Conservation (phyloP, 2,888 invertebrate genomes). For the Noctua janthe region DNA sequence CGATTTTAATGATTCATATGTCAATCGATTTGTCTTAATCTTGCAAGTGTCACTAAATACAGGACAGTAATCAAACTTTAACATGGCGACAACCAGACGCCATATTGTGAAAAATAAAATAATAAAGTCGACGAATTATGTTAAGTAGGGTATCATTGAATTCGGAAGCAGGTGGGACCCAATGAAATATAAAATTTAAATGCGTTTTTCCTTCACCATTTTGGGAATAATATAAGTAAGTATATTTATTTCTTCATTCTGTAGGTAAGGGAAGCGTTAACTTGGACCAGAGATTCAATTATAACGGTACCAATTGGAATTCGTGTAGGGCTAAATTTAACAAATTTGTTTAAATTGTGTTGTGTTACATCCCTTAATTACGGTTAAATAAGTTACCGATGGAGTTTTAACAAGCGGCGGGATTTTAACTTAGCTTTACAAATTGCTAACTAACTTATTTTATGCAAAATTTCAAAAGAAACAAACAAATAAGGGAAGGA, state of each 20-base stretch:
- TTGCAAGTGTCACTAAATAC: no score
- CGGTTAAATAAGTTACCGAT: conserved; percentile 24
- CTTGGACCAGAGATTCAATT: conserved; percentile 41
- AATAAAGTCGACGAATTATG: no score
- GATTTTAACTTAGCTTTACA: conserved; percentile 14
- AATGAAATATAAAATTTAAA: no score
- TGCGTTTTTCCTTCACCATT: background rate
- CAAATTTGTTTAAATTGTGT: conserved; percentile 23
- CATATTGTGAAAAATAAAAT: no score
- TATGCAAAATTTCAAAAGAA: background rate
- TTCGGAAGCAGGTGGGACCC: no score
- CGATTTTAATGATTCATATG: no score
- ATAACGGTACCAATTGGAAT: conserved; percentile 7
- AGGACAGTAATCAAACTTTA: no score
- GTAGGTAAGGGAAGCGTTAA: background rate
- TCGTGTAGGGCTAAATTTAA: background rate
- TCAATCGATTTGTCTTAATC: no score
- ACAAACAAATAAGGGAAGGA: background rate
- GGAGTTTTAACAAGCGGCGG: conserved; percentile 21
- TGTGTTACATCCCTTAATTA: conserved; percentile 25
- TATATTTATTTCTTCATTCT: background rate
- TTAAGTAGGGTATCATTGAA: no score
- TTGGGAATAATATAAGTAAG: background rate
- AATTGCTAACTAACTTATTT: background rate
- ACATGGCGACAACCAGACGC: no score